phyloP scores from a whole-genome alignment of 1,140 invertebrate genomes.

The Drosophila nebulosa region DNA sequence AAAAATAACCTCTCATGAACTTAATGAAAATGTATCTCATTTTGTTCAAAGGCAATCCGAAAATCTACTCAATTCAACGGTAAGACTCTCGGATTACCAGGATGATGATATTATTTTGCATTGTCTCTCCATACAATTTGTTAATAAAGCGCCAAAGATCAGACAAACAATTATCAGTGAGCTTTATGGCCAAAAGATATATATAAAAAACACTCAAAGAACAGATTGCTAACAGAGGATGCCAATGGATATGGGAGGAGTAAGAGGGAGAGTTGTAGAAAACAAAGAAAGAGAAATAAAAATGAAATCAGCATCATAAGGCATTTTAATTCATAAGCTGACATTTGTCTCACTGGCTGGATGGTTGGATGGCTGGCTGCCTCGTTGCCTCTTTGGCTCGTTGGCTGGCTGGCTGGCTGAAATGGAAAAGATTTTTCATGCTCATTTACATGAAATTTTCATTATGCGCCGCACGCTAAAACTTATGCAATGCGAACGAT shows the following conservation, averaged over 20 bases:
- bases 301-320: constrained; percentile 59
- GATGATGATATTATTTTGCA: not conserved
- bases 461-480: constrained; percentile 69
- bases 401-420: constrained; percentile 42
- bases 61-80: not conserved
- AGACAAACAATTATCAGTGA: constrained; percentile 44
- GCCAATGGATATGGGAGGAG: not conserved
- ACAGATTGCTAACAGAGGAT: constrained; percentile 43
- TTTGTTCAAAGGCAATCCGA: too few species aligned
- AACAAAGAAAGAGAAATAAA: constrained; percentile 17
- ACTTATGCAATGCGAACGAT: constrained; percentile 57
- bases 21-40: not conserved
- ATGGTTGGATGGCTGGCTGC: constrained; percentile 27
- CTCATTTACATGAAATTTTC: constrained; percentile 81
- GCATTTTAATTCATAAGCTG: constrained; percentile 80
- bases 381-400: constrained; percentile 28
- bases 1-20: too few species aligned
- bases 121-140: constrained; percentile 10
- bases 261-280: not conserved
- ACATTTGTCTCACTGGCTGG: constrained; percentile 68
- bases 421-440: constrained; percentile 80
- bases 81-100: not conserved
- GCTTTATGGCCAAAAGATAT: constrained; percentile 8
- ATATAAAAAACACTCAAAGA: constrained; percentile 8
- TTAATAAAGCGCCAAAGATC: constrained; percentile 24